Base-by-base conservation (phyloP, 2,797 vertebrate species). In the Alfaro cultratus region DNA sequence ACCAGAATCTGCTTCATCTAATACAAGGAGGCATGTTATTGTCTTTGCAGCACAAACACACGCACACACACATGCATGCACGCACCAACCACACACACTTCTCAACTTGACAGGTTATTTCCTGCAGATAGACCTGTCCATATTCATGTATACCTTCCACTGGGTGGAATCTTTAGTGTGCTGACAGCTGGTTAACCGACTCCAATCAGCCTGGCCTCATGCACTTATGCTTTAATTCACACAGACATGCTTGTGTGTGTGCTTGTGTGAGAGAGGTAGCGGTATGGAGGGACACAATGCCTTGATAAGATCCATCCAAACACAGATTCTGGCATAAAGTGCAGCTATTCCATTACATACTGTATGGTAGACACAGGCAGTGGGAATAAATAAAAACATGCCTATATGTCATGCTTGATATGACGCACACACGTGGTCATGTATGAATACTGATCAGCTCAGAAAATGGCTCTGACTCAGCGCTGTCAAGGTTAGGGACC, bases 141-240 rank as follows among this genome's bases (percentile, higher is more conserved):
- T 85, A 88, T 89, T 86, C 83, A 93, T 92, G 81, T 0, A 53
- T 68, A 41, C 72, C 75, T 49, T 80, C 76, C 81, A 70, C 31
- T 36, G 77, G 80, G 83, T 7, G 77, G 85, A 89, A 92, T 93
- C 89, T 86, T 83, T 70, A 34, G 81, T 76, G 62, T 45, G 62
- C 82, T 91, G 94, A 91, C 92, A 94, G 90, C 77, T 85, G 85
- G 90, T 93, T 93, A 93, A 92, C 84, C 86, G 84, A 85, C 82
- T 76, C 46, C 13, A 68, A 46, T 47, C 60, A 76, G 79, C 74
- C 67, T 21, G 70, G 82, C 76, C 77, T 87, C 87, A 49, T 79
- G 75, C 77, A 60, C 79, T 55, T 34, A 68, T 21, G 41, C 75
- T 81, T 76, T 92, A 90, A 93, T 86, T 82, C 77, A 49, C 79